Conservation (phyloP, 2,888 invertebrate species). For the Calephelis perditalis region DNA sequence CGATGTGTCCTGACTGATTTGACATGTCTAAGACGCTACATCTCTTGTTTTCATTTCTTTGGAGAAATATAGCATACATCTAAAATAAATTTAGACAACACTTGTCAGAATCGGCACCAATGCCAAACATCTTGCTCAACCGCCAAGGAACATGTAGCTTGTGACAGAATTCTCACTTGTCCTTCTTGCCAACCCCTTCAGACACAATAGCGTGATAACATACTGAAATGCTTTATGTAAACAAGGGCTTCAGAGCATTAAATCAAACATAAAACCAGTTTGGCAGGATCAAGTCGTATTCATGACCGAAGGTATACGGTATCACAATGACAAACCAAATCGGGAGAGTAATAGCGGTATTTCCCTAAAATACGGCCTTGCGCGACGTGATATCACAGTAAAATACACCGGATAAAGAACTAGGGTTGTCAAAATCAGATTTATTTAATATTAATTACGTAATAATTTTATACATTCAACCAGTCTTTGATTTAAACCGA, state of each 20-base stretch:
- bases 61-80: too few species aligned
- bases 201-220: background rate
- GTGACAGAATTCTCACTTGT: too few species aligned
- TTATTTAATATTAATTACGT: too few species aligned
- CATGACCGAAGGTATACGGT: conserved; percentile 1
- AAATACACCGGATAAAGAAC: conserved; percentile 18
- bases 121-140: too few species aligned
- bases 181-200: background rate
- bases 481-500: too few species aligned
- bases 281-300: background rate
- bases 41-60: too few species aligned
- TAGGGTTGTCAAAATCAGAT: conserved; percentile 21
- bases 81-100: too few species aligned
- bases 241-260: background rate
- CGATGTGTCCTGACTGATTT: too few species aligned
- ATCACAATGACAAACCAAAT: conserved; percentile 35
- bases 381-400: conserved; percentile 32
- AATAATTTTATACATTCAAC: too few species aligned
- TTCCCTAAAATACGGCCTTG: conserved; percentile 45
- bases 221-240: background rate
- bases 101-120: too few species aligned
- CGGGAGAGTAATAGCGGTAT: conserved; percentile 37
- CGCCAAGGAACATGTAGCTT: too few species aligned
- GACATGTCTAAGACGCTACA: too few species aligned
- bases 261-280: background rate